These are phyloP conservation scores for Brachyptera risi DNA, from an alignment of 2,888 invertebrate genomes.

Conservation along the genomic window DNA sequence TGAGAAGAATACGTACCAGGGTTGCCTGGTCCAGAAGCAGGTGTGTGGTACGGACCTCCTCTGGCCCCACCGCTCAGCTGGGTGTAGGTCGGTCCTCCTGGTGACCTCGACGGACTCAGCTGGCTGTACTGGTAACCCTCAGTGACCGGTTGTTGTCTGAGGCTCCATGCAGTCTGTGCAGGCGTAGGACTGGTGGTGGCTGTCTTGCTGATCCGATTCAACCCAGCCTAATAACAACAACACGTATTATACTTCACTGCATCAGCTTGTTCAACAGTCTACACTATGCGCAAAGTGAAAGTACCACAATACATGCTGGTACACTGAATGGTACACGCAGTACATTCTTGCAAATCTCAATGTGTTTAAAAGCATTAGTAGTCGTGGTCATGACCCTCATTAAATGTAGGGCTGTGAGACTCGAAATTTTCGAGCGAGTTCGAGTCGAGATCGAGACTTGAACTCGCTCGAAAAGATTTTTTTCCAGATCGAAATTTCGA, in stretches of 20 bases:
- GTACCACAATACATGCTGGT: too few relatives aligned
- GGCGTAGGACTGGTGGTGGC: constrained; percentile 68
- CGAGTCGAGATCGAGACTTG: too few relatives aligned
- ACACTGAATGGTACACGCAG: too few relatives aligned
- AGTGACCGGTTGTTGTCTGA: constrained; percentile 62
- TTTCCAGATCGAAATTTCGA: too few relatives aligned
- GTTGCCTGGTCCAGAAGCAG: constrained; percentile 39
- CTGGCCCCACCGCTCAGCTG: constrained; percentile 67
- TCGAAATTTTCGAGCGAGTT: too few relatives aligned
- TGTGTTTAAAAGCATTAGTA: too few relatives aligned
- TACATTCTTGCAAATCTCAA: too few relatives aligned
- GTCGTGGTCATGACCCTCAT: too few relatives aligned
- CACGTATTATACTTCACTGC: background rate
- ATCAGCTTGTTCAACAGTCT: background rate
- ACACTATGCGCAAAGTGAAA: too few relatives aligned
- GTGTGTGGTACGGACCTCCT: constrained; percentile 51
- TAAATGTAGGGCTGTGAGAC: too few relatives aligned
- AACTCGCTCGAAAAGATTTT: too few relatives aligned
- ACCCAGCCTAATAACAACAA: constrained; percentile 28
- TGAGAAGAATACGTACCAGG: constrained; percentile 29
- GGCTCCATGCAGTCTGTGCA: constrained; percentile 61
- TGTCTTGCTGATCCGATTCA: constrained; percentile 64
- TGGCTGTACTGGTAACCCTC: constrained; percentile 67
- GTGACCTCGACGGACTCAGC: constrained; percentile 77
- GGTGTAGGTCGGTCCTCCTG: constrained; percentile 79